Base-by-base conservation (phyloP, 1,140 invertebrate species). In the Zaprionus camerounensis region DNA sequence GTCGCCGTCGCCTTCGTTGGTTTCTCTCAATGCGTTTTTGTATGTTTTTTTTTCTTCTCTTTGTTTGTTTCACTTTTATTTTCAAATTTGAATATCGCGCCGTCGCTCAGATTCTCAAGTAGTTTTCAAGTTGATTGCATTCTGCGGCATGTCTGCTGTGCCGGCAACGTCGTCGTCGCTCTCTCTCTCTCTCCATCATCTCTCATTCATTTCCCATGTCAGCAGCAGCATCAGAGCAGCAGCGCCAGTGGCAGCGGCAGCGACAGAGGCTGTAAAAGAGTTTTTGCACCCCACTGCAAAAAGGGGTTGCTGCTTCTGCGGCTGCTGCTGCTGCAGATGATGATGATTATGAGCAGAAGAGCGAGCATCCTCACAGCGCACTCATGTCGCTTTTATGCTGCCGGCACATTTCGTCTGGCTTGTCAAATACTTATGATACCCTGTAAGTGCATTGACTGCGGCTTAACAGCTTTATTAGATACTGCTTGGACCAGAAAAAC, bases 41-140 rank as follows among this genome's bases (percentile, higher is more conserved):
- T 68, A 56, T 66, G 71, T 65, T 71, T 59, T 73, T 67, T 75
- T 69, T 71, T 44, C 51, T 58, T 31, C 51, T 55, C 51, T 61
- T 51, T 44, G 65, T 69, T 71, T 72, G 38, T 78, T 87, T 83
- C 82, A 86, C 82, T 87, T 88, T 87, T 85, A 85, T 85, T 85
- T 86, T 82, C 62, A 78, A 88, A 81, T 87, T 88, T 84, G 85
- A 87, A 87, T 87, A 90, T 71, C 46, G 46, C 71, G 72, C 78
- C 71, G 71, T 67, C 75, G 72, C 70, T 74, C 76, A 68, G 75
- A 69, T 71, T 87, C 84, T 88, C 85, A 90, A 87, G 84, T 87
- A 84, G 84, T 87, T 87, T 88, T 76, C 71, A 75, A 78, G 85
- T 82, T 88, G 81, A 88, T 88, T 88, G 84, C 84, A 87, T 84